phyloP scores from a whole-genome alignment of 2,888 invertebrate genomes.

The Parthenolecanium corni region DNA sequence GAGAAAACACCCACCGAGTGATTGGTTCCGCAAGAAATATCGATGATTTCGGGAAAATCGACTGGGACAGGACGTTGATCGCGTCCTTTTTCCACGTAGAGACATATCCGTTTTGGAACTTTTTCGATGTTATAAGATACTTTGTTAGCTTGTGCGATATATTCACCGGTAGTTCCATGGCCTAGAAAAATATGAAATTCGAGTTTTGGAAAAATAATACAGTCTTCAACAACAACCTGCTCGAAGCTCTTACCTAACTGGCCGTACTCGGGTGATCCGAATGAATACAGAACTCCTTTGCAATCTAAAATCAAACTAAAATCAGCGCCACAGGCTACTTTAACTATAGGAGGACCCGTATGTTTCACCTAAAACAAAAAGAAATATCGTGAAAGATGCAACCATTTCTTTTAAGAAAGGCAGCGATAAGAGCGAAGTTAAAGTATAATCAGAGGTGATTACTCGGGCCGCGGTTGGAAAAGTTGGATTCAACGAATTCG shows the following conservation, averaged over 20 bases:
- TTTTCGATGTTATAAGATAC: constrained; percentile 76
- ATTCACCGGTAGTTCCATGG: constrained; percentile 90
- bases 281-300: constrained; percentile 77
- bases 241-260: constrained; percentile 53
- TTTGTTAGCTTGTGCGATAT: constrained; percentile 80
- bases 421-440: neutral
- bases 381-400: neutral
- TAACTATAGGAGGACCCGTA: constrained; percentile 74
- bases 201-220: neutral
- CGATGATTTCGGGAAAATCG: constrained; percentile 66
- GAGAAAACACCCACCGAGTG: constrained; percentile 71
- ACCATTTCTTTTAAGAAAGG: neutral
- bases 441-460: neutral
- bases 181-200: constrained; percentile 46
- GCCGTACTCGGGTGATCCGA: constrained; percentile 86
- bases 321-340: constrained; percentile 82
- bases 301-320: constrained; percentile 85
- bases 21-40: constrained; percentile 81
- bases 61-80: constrained; percentile 74
- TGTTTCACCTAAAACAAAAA: constrained; percentile 36
- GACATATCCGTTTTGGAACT: constrained; percentile 67
- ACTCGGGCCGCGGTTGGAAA: constrained; percentile 10
- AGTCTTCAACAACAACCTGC: neutral
- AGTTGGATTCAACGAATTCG: constrained; percentile 40
- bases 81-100: constrained; percentile 78